These are phyloP conservation scores for Xyrichtys novacula DNA, from an alignment of 2,797 vertebrate genomes.

Conservation along the genomic window DNA sequence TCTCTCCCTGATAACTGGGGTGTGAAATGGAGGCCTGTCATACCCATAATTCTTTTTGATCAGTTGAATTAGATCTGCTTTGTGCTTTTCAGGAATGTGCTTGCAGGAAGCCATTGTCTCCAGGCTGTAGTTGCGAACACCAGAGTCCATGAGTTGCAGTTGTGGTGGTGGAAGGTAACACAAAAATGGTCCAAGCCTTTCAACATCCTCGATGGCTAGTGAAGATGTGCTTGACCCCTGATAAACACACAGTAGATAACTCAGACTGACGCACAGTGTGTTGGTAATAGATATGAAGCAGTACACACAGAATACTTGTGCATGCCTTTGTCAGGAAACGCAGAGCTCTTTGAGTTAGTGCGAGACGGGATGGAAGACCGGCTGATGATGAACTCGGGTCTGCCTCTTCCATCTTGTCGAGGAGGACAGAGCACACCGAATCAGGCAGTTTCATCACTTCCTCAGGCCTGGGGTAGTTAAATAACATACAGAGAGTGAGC, in stretches of 20 bases:
- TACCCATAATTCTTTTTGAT: conserved; percentile 77
- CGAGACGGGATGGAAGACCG: conserved; percentile 49
- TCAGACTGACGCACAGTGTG: background rate
- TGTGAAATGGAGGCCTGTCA: background rate
- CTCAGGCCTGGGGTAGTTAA: conserved; percentile 56
- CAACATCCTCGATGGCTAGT: conserved; percentile 60
- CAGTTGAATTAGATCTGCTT: conserved; percentile 61
- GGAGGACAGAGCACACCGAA: conserved; percentile 71
- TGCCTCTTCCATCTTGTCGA: conserved; percentile 74
- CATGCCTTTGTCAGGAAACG: conserved; percentile 70
- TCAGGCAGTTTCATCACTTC: conserved; percentile 69
- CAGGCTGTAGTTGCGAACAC: conserved; percentile 67
- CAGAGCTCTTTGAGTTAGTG: conserved; percentile 72
- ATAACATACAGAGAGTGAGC: background rate
- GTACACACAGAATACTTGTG: background rate
- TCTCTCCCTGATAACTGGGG: background rate
- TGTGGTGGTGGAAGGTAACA: conserved; percentile 74
- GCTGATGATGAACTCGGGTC: conserved; percentile 70
- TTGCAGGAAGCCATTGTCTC: conserved; percentile 69
- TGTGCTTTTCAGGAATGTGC: conserved; percentile 64
- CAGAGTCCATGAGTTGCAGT: conserved; percentile 56
- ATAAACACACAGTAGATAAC: conserved; percentile 20
- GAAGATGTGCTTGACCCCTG: conserved; percentile 71
- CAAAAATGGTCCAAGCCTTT: conserved; percentile 69
- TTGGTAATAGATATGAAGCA: background rate